Base-by-base conservation (phyloP, 2,797 vertebrate genomes). In the Myotis daubentonii region DNA sequence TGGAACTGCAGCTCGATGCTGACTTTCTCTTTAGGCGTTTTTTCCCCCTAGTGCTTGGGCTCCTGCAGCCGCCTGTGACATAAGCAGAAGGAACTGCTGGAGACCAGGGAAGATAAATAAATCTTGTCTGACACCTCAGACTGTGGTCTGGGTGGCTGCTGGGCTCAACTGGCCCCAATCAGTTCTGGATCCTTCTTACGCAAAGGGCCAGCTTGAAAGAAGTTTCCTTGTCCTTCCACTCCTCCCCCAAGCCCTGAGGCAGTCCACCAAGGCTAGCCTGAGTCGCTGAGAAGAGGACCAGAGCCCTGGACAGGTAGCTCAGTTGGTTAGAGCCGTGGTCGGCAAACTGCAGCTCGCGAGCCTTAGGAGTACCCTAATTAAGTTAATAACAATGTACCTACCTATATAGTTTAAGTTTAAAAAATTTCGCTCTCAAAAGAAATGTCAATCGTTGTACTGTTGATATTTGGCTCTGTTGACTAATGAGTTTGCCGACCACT, bases 1-100 rank as follows among this genome's bases (percentile, higher is more conserved):
- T 0, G 11, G 28, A 70, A 1, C 12, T 2, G 10, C 60, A 6
- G 6, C 38, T 25, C 6, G 9, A 4, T 25, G 36, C 28, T 1
- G 33, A 62, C 44, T 53, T 93, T 84, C 71, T 91, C 65, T 70
- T 12, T 5, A 28, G 22, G 30, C 8, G 0, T 30, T 44, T 60
- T 60, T 90, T n/a, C 44, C 87, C 87, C 79, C 70, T 36, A 5
- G 15, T 62, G 41, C 89, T 62, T 4, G 10, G 47, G 68, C 49
- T 86, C 75, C 71, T 80, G 11, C 9, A 83, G 55, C 13, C 41
- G n/a, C n/a, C 36, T 85, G 19, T 49, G 92, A 79, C 16, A 3
- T 1, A 66, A 76, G 25, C 53, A 75, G 28, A 83, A 87, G 36
- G n/a, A 89, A 66, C n/a, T 70, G 41, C 44, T 20, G 16, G 78